A percentile compares a stretch with the other conserved stretches of the same genome.
Conservation (phyloP, 1,140 invertebrate species). For the Drosophila tani region DNA sequence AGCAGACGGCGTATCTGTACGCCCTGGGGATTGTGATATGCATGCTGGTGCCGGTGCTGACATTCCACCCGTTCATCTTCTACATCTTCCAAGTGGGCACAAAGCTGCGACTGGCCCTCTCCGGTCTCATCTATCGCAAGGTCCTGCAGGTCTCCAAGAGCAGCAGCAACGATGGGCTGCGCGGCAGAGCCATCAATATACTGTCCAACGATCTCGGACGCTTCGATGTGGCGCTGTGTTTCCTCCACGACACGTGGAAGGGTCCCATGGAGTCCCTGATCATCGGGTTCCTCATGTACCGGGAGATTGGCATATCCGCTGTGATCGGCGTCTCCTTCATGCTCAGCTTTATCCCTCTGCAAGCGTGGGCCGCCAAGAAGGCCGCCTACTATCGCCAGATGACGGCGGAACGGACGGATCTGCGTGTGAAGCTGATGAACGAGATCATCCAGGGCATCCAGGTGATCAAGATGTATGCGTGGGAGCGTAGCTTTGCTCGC, state of each 20-base stretch:
- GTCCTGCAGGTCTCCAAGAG: conserved; percentile 88
- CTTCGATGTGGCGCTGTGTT: conserved; percentile 88
- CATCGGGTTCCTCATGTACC: conserved; percentile 91
- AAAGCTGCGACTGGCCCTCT: conserved; percentile 91
- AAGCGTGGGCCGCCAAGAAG: conserved; percentile 91
- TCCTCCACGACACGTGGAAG: conserved; percentile 89
- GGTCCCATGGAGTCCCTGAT: conserved; percentile 92
- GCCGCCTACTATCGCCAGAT: conserved; percentile 87
- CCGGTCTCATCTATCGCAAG: conserved; percentile 93
- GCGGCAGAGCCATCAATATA: conserved; percentile 94
- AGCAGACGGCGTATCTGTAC: conserved; percentile 88
- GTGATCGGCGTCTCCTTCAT: conserved; percentile 92
- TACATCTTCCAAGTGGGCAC: conserved; percentile 90
- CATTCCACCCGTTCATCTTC: conserved; percentile 92
- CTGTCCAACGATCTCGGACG: conserved; percentile 93
- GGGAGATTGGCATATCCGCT: conserved; percentile 89
- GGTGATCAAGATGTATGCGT: conserved; percentile 96
- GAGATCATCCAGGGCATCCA: conserved; percentile 93
- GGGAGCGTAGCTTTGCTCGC: conserved; percentile 93
- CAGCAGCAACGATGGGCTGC: conserved; percentile 91
- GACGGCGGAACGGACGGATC: conserved; percentile 89
- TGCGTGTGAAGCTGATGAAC: conserved; percentile 93
- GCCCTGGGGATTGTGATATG: conserved; percentile 90
- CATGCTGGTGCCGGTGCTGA: conserved; percentile 87
- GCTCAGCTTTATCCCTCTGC: conserved; percentile 93